phyloP scores from a whole-genome alignment of 1,140 invertebrate genomes.

The Hermetia illucens region DNA sequence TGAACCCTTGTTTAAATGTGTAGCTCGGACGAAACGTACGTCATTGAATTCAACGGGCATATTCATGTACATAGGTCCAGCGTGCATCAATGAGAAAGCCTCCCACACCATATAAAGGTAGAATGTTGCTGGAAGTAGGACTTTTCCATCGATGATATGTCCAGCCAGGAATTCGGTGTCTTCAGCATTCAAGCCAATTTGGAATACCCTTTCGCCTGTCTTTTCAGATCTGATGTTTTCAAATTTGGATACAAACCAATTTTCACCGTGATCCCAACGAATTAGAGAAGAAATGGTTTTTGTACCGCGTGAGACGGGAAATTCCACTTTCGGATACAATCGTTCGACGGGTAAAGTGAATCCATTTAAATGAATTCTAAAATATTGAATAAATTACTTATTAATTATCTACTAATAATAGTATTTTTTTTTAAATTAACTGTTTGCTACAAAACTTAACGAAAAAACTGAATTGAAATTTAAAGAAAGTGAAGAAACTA shows the following conservation, averaged over 20 bases:
- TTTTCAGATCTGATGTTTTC: constrained; percentile 28
- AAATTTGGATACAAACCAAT: constrained; percentile 40
- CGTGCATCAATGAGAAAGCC: constrained; percentile 59
- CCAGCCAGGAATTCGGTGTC: constrained; percentile 64
- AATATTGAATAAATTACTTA: not conserved
- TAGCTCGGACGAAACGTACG: constrained; percentile 69
- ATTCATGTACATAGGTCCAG: constrained; percentile 51
- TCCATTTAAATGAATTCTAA: constrained; percentile 33
- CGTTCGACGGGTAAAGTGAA: constrained; percentile 32
- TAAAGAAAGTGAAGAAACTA: too few relatives aligned
- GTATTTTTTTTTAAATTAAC: too few relatives aligned
- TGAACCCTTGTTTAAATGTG: constrained; percentile 55
- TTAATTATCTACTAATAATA: too few relatives aligned
- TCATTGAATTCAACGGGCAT: constrained; percentile 76
- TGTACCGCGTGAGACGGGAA: constrained; percentile 65
- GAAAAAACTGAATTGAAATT: too few relatives aligned
- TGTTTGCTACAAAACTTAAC: not conserved
- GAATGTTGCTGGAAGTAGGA: constrained; percentile 79
- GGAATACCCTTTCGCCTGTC: constrained; percentile 42
- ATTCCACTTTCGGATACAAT: constrained; percentile 50
- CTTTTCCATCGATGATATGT: constrained; percentile 78
- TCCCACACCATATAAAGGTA: constrained; percentile 79
- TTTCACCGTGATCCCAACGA: constrained; percentile 82
- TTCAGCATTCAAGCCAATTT: constrained; percentile 46
- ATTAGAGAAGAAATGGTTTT: constrained; percentile 61